phyloP scores from a whole-genome alignment of 2,888 invertebrate species.

The Drosophila aldrichi region DNA sequence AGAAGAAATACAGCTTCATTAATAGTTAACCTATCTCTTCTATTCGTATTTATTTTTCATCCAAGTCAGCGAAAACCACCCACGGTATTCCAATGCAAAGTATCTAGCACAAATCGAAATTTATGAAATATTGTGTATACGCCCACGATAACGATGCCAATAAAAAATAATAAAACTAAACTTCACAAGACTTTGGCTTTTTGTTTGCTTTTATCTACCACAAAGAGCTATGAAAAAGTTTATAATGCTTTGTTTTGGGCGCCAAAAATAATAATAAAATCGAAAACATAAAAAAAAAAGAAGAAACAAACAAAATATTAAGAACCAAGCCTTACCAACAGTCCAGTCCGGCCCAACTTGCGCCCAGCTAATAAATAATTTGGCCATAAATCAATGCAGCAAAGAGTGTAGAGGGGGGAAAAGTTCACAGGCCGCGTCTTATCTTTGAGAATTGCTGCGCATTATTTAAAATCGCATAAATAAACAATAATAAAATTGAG shows the following conservation, averaged over 20 bases:
- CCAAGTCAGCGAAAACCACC: constrained; percentile 42
- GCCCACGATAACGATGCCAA: constrained; percentile 59
- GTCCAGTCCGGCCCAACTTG: constrained; percentile 23
- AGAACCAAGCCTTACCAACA: constrained; percentile 17
- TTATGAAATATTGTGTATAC: constrained; percentile 75
- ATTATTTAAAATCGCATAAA: constrained; percentile 83
- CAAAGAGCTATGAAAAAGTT: constrained; percentile 39
- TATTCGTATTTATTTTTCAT: constrained; percentile 31
- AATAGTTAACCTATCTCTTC: constrained; percentile 7
- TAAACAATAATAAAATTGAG: constrained; percentile 80
- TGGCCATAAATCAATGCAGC: constrained; percentile 68
- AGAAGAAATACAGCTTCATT: not conserved
- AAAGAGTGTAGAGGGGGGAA: constrained; percentile 13
- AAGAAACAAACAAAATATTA: constrained; percentile 43
- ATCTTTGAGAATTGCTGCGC: constrained; percentile 72
- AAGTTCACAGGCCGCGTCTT: constrained; percentile 62
- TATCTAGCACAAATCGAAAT: constrained; percentile 32
- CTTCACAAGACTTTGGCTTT: constrained; percentile 54
- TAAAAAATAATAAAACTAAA: constrained; percentile 62
- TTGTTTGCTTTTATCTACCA: constrained; percentile 72
- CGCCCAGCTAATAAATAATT: constrained; percentile 67
- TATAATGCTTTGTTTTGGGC: constrained; percentile 43
- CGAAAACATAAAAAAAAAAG: constrained; percentile 17
- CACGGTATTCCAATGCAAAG: constrained; percentile 26
- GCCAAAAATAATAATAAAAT: constrained; percentile 37